These are phyloP conservation scores for Lithobates pipiens DNA, from an alignment of 2,797 vertebrate genomes.

Conservation along the genomic window DNA sequence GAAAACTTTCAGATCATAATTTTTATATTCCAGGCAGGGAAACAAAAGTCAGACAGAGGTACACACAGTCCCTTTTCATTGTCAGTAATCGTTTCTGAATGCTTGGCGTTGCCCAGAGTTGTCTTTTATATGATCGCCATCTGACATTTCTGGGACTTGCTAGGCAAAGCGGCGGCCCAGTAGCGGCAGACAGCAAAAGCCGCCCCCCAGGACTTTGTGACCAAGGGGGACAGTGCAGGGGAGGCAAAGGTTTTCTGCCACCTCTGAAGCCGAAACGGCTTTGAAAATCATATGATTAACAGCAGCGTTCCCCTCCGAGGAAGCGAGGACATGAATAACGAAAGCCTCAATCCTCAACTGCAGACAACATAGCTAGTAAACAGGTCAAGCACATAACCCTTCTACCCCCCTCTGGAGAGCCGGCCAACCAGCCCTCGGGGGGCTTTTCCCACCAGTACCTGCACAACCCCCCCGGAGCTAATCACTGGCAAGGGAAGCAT, in stretches of 20 bases:
- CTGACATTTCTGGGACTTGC: slow-evolving; percentile 34
- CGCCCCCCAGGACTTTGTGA: slow-evolving; percentile 14
- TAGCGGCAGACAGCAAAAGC: slow-evolving; percentile 11
- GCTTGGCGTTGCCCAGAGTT: neutral
- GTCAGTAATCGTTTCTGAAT: neutral
- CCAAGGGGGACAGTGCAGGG: slow-evolving; percentile 34
- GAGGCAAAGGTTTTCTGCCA: slow-evolving; percentile 10
- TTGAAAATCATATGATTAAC: slow-evolving; percentile 57
- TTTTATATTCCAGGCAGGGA: neutral
- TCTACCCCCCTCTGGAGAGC: slow-evolving; percentile 25
- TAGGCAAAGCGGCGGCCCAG: slow-evolving; percentile 3
- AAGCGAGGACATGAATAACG: slow-evolving; percentile 47
- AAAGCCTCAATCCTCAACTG: slow-evolving; percentile 37
- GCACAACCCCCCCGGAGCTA: slow-evolving; percentile 6
- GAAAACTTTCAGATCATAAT: neutral
- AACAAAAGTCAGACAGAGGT: neutral
- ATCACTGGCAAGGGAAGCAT: slow-evolving; percentile 26
- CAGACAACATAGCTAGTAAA: slow-evolving; percentile 43
- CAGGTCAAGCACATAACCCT: slow-evolving; percentile 42
- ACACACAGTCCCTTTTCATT: neutral
- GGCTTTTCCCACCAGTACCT: slow-evolving; percentile 13
- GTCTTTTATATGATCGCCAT: neutral
- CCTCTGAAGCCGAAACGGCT: slow-evolving; percentile 43
- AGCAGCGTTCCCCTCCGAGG: slow-evolving; percentile 23
- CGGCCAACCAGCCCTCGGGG: neutral